Evolutionary conservation across 2,888 invertebrate species (phyloP).

Genomic region (Pelosia muscerda): DNA sequence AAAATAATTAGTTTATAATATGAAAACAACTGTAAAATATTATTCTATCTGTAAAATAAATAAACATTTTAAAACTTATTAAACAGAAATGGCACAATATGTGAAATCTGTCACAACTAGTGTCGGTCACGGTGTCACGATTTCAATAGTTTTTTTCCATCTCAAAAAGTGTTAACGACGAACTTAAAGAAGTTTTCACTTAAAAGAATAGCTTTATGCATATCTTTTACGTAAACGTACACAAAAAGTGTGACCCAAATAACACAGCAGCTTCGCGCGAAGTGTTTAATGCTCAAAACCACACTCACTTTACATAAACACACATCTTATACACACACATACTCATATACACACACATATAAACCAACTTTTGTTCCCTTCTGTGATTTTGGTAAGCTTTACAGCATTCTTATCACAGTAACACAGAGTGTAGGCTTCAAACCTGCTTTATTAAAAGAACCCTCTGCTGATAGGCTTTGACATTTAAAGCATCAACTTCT

Average conservation of each 20-base stretch:
- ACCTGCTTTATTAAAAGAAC: background rate
- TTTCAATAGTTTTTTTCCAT: no score
- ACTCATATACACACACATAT: background rate
- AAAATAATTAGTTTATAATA: no score
- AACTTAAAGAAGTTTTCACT: background rate
- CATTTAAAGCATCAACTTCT: slow-evolving; percentile 3
- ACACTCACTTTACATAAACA: background rate
- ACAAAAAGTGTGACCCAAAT: background rate
- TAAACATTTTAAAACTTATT: no score
- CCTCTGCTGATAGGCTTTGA: background rate
- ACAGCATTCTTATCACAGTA: slow-evolving; percentile 4
- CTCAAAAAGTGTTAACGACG: no score
- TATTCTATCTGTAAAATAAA: no score
- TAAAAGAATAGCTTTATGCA: background rate
- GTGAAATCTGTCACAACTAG: no score
- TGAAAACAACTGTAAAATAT: no score
- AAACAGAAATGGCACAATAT: no score
- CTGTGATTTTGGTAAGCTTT: background rate
- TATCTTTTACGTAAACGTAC: background rate
- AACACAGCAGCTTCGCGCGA: background rate
- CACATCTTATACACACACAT: background rate
- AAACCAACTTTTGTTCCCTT: background rate
- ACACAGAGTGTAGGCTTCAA: background rate
- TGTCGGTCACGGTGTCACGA: no score
- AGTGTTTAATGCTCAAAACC: background rate